These are phyloP conservation scores for Aphrophora alni DNA, from an alignment of 2,888 invertebrate species.

Conservation along the genomic window DNA sequence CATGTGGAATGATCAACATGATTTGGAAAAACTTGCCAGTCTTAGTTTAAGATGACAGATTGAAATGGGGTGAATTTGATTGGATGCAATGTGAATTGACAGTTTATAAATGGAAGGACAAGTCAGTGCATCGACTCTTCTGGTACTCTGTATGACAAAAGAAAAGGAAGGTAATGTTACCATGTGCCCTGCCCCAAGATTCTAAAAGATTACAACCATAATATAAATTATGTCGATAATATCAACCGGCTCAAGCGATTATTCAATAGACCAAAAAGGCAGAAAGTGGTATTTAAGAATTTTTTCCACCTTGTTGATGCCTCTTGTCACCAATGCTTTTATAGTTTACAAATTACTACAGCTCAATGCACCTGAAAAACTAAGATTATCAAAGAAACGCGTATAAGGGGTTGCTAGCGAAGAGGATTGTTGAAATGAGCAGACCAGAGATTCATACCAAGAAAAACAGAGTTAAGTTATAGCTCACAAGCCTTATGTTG, in stretches of 20 bases:
- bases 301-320: conserved; percentile 22
- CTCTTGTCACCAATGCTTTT: conserved; percentile 11
- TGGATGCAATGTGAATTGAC: too few species aligned
- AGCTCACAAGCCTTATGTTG: conserved; percentile 16
- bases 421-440: not conserved
- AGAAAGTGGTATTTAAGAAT: conserved; percentile 27
- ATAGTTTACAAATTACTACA: not conserved
- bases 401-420: not conserved
- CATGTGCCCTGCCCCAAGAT: conserved; percentile 20
- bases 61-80: too few species aligned
- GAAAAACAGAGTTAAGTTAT: not conserved
- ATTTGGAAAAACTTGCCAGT: too few species aligned
- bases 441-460: not conserved
- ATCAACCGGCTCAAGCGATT: conserved; percentile 35
- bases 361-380: conserved; percentile 12
- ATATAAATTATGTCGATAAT: conserved; percentile 37
- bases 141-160: not conserved
- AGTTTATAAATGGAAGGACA: too few species aligned
- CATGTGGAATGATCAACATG: too few species aligned
- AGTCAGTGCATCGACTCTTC: not conserved
- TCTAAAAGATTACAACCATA: conserved; percentile 27
- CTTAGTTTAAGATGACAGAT: too few species aligned
- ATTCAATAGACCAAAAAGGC: conserved; percentile 26
- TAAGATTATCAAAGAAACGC: conserved; percentile 2
- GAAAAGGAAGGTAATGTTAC: conserved; percentile 20